Evolutionary conservation across 2,113 vertebrate species (phyloP), one percentile per base, ranked within the genome.

Genomic region (Otolemur garnettii): DNA sequence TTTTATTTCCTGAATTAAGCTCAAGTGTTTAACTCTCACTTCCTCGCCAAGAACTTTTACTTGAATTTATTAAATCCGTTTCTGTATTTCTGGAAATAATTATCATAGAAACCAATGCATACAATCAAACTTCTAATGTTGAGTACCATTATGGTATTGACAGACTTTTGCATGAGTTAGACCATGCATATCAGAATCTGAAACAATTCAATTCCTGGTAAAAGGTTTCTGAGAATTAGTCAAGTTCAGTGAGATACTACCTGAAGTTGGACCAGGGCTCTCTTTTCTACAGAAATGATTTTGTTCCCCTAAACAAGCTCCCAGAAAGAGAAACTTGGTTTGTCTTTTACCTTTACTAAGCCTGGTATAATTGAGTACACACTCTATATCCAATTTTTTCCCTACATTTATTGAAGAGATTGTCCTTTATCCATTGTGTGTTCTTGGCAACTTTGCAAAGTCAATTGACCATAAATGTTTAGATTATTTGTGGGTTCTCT

Each of bases 1-100:
- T 81, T 77, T 82, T 93, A 80, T 84, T 95, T 87, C 50, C 94
- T 62, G 64, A 87, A 92, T 35, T 85, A 38, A 21, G 42, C 71
- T 93, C 81, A 77, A 87, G 35, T 75, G 4, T 64, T 93, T 90
- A 94, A 90, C 33, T 75, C 59, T 87, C 87, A 8, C 35, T 87
- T 21, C 35, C 21, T 92, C 24, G 30, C 4, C 66, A 90, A 79
- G 57, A 28, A 74, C 35, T 93, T 89, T 69, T 38, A 19, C 26
- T 87, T 77, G 66, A 77, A 62, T 83, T 53, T 28, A 91, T 66
- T 83, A 91, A 90, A 55, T 59, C 74, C 18, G 55, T 75, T 33
- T 72, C 30, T 64, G 21, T 38, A 50, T 94, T 79, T 89, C 66
- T 86, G 92, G 45, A 87, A 59, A 72, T 75, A 92, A 68, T 81